These are phyloP conservation scores for Coenobita brevimanus DNA, from an alignment of 1,140 invertebrate species.

Conservation along the genomic window DNA sequence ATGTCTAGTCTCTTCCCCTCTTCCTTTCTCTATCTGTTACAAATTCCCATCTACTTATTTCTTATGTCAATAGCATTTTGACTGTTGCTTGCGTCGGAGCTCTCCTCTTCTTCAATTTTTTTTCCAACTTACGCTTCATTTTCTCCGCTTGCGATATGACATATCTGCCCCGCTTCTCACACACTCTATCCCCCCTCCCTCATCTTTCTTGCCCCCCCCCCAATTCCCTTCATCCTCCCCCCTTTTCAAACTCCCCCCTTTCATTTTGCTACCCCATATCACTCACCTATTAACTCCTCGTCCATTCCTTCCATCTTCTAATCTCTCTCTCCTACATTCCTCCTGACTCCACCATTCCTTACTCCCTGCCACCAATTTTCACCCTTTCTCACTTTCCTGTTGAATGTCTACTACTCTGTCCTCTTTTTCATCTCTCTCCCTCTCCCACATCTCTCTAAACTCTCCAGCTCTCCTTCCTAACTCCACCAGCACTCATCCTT, in stretches of 20 bases:
- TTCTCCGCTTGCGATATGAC: background rate
- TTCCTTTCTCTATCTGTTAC: background rate
- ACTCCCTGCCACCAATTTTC: no score
- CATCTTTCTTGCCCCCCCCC: background rate
- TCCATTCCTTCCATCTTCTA: background rate
- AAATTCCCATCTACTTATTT: background rate
- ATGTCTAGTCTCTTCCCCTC: no score
- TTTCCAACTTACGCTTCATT: background rate
- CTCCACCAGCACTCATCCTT: background rate
- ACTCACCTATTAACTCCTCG: background rate
- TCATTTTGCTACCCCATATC: background rate
- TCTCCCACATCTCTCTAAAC: background rate
- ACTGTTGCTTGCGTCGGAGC: background rate
- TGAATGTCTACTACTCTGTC: no score
- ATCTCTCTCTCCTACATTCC: no score
- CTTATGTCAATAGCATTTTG: background rate
- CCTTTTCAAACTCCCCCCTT: background rate
- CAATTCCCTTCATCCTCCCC: background rate
- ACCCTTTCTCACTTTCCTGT: no score
- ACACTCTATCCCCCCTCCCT: background rate
- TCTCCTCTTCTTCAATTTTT: background rate
- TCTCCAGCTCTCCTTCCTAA: background rate
- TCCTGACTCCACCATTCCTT: no score
- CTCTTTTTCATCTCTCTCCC: background rate
- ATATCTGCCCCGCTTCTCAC: background rate